Conservation (phyloP, 2,113 vertebrate species). For the Calidris pygmaea region DNA sequence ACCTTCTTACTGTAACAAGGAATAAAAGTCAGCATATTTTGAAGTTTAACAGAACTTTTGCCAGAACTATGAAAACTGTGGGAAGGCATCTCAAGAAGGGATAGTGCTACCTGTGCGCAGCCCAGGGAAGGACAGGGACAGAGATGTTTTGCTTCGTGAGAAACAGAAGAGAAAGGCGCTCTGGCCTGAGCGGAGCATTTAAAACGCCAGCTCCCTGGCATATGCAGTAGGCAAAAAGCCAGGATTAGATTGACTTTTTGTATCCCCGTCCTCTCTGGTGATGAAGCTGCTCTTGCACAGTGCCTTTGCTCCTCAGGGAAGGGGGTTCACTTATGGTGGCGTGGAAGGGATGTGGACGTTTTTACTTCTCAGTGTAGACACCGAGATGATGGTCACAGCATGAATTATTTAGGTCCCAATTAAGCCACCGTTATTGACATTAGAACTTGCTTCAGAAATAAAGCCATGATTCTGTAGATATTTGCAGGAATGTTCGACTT, state of each 20-base stretch:
- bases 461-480: not conserved
- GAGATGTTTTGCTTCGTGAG: not conserved
- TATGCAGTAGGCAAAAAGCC: not conserved
- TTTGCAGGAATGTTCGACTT: not conserved
- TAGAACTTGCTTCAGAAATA: not conserved
- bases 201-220: not conserved
- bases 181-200: not conserved
- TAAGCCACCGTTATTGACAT: not conserved
- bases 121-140: not conserved
- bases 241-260: not conserved
- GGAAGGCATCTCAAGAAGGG: not conserved
- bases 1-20: constrained; percentile 68
- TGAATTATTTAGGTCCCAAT: not conserved
- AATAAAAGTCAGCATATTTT: constrained; percentile 64
- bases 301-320: not conserved
- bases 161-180: not conserved
- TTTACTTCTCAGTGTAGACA: not conserved
- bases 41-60: constrained; percentile 65
- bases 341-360: not conserved
- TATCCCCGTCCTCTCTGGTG: not conserved
- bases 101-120: not conserved
- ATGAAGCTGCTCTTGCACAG: not conserved
- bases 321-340: not conserved
- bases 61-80: constrained; percentile 4
- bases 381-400: not conserved